phyloP scores from a whole-genome alignment of 2,113 vertebrate species.

The Ascaphus truei region DNA sequence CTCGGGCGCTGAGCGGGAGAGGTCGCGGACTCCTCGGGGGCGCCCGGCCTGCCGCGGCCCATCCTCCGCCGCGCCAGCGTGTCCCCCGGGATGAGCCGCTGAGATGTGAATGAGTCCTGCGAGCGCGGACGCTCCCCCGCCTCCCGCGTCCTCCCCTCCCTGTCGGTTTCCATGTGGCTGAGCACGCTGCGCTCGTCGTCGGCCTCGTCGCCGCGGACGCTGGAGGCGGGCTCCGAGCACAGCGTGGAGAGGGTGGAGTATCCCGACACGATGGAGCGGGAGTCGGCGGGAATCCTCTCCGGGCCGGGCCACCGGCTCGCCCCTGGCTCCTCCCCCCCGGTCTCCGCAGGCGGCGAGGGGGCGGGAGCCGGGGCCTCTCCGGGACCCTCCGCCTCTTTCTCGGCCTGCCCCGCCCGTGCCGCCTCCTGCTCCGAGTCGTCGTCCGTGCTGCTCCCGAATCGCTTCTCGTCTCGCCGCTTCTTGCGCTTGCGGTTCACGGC shows the following conservation, averaged over 20 bases:
- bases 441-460: constrained; percentile 88
- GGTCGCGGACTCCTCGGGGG: constrained; percentile 49
- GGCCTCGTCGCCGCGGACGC: constrained; percentile 76
- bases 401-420: constrained; percentile 45
- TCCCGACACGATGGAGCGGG: constrained; percentile 89
- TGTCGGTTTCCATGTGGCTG: constrained; percentile 81
- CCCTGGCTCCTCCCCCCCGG: neutral
- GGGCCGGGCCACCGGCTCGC: neutral
- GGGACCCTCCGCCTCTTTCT: constrained; percentile 36
- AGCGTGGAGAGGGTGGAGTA: constrained; percentile 92
- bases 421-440: constrained; percentile 88
- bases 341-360: constrained; percentile 46
- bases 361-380: constrained; percentile 34
- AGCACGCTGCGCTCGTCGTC: constrained; percentile 91
- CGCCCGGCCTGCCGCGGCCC: constrained; percentile 47
- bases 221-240: constrained; percentile 63
- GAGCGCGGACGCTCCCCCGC: constrained; percentile 42
- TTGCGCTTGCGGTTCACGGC: constrained; percentile 87
- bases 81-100: constrained; percentile 87
- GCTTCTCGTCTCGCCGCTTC: constrained; percentile 77
- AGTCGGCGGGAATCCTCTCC: constrained; percentile 39
- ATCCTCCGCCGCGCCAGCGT: constrained; percentile 83
- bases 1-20: constrained; percentile 57
- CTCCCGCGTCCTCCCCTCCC: constrained; percentile 55
- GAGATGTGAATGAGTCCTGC: constrained; percentile 84